Evolutionary conservation across 2,113 vertebrate genomes (phyloP).

Genomic region (Atrichornis clamosus): DNA sequence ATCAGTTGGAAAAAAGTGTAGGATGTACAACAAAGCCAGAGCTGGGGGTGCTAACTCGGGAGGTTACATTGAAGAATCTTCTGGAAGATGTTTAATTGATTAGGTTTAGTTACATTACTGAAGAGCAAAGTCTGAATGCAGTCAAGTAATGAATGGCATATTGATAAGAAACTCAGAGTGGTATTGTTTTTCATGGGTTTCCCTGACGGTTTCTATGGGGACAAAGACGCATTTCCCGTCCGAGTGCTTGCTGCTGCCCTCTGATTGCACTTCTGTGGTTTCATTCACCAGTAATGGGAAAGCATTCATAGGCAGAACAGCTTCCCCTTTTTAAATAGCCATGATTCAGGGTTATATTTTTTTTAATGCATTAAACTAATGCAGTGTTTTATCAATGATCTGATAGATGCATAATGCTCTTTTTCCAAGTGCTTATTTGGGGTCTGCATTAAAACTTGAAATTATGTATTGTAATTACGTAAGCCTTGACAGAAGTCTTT

Average conservation of each 20-base stretch:
- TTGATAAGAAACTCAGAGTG: conserved; percentile 60
- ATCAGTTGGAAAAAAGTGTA: not conserved
- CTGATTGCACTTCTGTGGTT: conserved; percentile 68
- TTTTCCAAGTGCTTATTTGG: conserved; percentile 49
- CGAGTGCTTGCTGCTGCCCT: conserved; percentile 58
- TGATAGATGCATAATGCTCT: conserved; percentile 62
- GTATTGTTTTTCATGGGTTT: conserved; percentile 66
- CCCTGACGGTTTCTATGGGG: conserved; percentile 73
- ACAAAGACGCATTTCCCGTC: conserved; percentile 71
- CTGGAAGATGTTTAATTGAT: conserved; percentile 29
- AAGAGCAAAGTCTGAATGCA: conserved; percentile 53
- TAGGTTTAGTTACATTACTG: conserved; percentile 56
- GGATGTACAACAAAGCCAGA: not conserved
- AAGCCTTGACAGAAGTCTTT: conserved; percentile 52
- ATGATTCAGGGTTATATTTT: conserved; percentile 60
- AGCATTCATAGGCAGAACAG: conserved; percentile 65
- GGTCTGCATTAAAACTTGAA: conserved; percentile 60
- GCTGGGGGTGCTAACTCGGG: not conserved
- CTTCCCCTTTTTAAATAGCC: conserved; percentile 69
- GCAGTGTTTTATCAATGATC: conserved; percentile 69
- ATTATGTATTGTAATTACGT: conserved; percentile 63
- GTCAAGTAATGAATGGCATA: conserved; percentile 52
- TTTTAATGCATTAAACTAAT: conserved; percentile 67
- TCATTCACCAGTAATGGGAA: conserved; percentile 71
- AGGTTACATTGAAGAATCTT: conserved; percentile 32